These are phyloP conservation scores for Nomada fucata DNA, from an alignment of 2,888 invertebrate genomes.

Conservation along the genomic window DNA sequence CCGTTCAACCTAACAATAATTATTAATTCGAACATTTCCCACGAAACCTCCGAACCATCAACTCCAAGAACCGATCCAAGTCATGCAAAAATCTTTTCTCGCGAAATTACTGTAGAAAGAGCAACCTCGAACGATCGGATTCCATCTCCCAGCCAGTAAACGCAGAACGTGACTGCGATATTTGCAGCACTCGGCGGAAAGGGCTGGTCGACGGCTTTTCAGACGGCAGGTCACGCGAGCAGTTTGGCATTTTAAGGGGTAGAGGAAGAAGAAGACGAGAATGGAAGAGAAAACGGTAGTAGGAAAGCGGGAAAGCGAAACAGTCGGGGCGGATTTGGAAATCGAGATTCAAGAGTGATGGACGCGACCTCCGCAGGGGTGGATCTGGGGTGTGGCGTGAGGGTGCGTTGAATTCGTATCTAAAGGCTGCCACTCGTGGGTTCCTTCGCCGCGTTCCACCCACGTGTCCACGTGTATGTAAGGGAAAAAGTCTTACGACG, in stretches of 20 bases:
- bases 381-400: constrained; percentile 71
- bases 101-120: neutral
- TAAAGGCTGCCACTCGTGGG: constrained; percentile 55
- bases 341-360: constrained; percentile 71
- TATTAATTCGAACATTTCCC: too few relatives aligned
- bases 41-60: too few relatives aligned
- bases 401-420: constrained; percentile 66
- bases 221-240: constrained; percentile 51
- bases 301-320: constrained; percentile 53
- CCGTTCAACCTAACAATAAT: too few relatives aligned
- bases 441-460: constrained; percentile 58
- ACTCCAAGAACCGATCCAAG: too few relatives aligned
- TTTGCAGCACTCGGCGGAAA: constrained; percentile 11
- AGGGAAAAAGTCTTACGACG: constrained; percentile 54
- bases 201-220: constrained; percentile 30
- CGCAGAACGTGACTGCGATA: constrained; percentile 36
- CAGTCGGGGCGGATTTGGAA: constrained; percentile 64
- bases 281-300: constrained; percentile 48
- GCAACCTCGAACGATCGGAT: constrained; percentile 19
- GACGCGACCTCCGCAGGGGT: constrained; percentile 62
- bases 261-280: neutral
- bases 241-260: constrained; percentile 19
- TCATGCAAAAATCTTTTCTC: neutral
- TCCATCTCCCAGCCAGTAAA: constrained; percentile 39
- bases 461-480: constrained; percentile 59